A percentile compares a stretch with the other conserved stretches of the same genome.
These are phyloP conservation scores for Drosophila prostipennis DNA, from an alignment of 2,888 invertebrate genomes.

Conservation along the genomic window DNA sequence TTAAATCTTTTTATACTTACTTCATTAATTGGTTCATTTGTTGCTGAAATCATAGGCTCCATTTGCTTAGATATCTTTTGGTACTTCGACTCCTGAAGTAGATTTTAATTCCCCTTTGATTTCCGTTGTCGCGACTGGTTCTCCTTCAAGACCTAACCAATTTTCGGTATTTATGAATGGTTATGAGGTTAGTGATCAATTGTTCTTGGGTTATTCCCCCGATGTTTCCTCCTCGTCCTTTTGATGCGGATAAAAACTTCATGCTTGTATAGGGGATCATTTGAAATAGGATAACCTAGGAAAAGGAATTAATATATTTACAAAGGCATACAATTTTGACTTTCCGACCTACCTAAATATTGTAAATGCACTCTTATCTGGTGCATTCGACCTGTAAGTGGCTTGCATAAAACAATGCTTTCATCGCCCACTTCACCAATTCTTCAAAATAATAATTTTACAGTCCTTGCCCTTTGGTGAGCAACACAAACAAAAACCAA, in stretches of 20 bases:
- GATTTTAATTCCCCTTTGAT: constrained; percentile 84
- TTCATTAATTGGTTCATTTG: not conserved
- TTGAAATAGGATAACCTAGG: constrained; percentile 96
- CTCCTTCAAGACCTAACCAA: constrained; percentile 95
- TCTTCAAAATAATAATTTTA: constrained; percentile 93
- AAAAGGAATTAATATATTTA: not conserved
- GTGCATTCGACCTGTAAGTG: constrained; percentile 98
- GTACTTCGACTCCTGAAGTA: constrained; percentile 86
- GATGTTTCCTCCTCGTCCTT: constrained; percentile 94
- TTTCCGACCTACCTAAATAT: constrained; percentile 90
- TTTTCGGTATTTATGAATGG: constrained; percentile 96
- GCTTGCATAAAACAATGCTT: constrained; percentile 96
- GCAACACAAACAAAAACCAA: constrained; percentile 97
- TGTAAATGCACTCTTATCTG: constrained; percentile 99
- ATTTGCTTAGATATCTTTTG: not conserved
- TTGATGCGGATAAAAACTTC: constrained; percentile 96
- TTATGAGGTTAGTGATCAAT: constrained; percentile 92
- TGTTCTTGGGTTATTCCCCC: constrained; percentile 95
- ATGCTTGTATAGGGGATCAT: constrained; percentile 98
- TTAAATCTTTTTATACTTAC: not conserved
- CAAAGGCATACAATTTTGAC: not conserved
- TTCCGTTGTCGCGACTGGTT: constrained; percentile 87
- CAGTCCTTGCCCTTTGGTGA: constrained; percentile 96
- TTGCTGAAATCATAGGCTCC: not conserved
- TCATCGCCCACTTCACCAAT: constrained; percentile 93